Base-by-base conservation (phyloP, 2,888 invertebrate genomes). In the Thymelicus acteon region DNA sequence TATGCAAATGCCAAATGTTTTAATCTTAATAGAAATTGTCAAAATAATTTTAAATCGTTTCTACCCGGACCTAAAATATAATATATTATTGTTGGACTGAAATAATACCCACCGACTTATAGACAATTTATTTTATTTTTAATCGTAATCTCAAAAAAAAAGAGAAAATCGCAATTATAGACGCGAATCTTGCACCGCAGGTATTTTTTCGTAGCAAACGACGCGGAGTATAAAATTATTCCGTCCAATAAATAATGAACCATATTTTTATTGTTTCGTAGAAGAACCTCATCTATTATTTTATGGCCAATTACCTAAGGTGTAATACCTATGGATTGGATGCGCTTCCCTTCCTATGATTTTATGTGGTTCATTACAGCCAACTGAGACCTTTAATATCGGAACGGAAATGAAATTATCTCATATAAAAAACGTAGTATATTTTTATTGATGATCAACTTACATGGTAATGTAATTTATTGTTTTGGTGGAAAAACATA, bases 231-330 rank as follows among this genome's bases (percentile, higher is more conserved):
- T 52, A 19, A 52, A 52, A 7, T 52, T 52, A 52, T 52, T 7
- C 19, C 2, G 19, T 52, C 19, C 49, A 52, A 52, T 52, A 52
- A 52, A 19, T n/a, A 52, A 52, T 19, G 3, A 19, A 8, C 44
- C 0, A 10, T 10, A 52, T 52, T 52, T 52, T 52, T 47, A 19
- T 15, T 52, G 49, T 52, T 63, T 12, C 6, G 24, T 19, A 24
- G 47, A 24, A 37, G 39, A 49, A 52, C 39, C 44, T 52, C 49
- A 52, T 52, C 19, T 57, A 65, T 65, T 47, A 12, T 78, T 87
- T 89, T 88, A 88, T 85, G 73, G 81, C 85, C 89, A 88, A 88
- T 88, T 87, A 89, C 10, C 6, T 7, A 40, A 40, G 48, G 44
- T 48, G 19, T 31, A 40, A 15, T 47, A 48, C 13, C 19, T 48